phyloP scores from a whole-genome alignment of 2,797 vertebrate species.

The Mus minutoides region DNA sequence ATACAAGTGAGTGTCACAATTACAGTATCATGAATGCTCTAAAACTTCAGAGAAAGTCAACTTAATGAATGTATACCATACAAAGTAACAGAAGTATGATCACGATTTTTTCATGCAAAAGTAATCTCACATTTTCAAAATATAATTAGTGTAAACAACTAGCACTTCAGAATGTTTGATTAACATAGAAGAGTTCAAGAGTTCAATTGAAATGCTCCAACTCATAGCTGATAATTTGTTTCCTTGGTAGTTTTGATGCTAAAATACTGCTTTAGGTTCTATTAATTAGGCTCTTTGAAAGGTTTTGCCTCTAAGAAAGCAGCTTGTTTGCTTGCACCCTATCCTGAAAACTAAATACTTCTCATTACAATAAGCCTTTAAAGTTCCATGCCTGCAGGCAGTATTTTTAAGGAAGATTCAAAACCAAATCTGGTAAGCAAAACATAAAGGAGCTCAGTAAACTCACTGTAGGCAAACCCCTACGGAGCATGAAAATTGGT shows the following conservation, averaged over 20 bases:
- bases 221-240: constrained; percentile 51
- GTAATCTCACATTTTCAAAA: neutral
- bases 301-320: constrained; percentile 62
- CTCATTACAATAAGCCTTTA: constrained; percentile 74
- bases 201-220: constrained; percentile 58
- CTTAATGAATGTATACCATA: neutral
- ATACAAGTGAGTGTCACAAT: neutral
- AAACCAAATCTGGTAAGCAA: constrained; percentile 76
- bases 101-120: neutral
- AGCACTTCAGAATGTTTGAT: neutral
- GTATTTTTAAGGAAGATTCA: constrained; percentile 76
- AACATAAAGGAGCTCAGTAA: constrained; percentile 47
- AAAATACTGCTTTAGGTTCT: constrained; percentile 13
- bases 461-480: neutral
- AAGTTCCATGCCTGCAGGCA: constrained; percentile 77
- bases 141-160: neutral
- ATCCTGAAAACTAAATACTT: constrained; percentile 61
- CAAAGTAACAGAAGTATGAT: neutral
- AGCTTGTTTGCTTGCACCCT: constrained; percentile 71
- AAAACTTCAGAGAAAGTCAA: neutral
- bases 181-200: constrained; percentile 24
- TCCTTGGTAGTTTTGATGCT: constrained; percentile 18
- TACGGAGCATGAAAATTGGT: neutral
- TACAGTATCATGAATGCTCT: neutral
- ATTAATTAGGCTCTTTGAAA: constrained; percentile 71